These are phyloP conservation scores for Melanostigma gelatinosum DNA, from an alignment of 2,113 vertebrate genomes.

Conservation along the genomic window DNA sequence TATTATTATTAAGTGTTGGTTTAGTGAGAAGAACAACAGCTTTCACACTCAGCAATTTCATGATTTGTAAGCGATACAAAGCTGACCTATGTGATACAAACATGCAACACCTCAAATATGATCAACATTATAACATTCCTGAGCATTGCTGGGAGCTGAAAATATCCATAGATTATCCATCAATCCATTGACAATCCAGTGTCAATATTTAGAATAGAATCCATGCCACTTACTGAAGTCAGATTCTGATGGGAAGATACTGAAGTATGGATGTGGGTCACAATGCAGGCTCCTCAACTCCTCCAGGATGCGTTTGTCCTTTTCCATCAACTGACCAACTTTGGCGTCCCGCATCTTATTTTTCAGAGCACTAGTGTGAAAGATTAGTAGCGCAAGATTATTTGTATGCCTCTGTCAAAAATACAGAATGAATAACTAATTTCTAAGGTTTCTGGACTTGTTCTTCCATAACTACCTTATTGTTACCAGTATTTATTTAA, in stretches of 20 bases:
- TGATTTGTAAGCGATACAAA: no score
- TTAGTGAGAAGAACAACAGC: no score
- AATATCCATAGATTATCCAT: not conserved
- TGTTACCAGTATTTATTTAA: not conserved
- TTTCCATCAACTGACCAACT: slow-evolving; percentile 51
- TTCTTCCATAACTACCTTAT: not conserved
- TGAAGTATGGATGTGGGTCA: slow-evolving; percentile 68
- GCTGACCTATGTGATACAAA: no score
- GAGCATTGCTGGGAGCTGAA: no score
- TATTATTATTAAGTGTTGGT: no score
- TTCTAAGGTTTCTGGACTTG: not conserved
- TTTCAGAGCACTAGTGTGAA: slow-evolving; percentile 60
- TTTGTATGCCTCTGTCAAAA: not conserved
- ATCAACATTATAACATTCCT: no score
- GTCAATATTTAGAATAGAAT: not conserved
- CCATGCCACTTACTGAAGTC: slow-evolving; percentile 61
- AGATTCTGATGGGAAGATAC: slow-evolving; percentile 59
- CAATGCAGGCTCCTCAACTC: slow-evolving; percentile 71
- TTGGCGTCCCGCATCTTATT: slow-evolving; percentile 60
- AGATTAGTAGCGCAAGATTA: not conserved
- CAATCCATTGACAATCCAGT: no score
- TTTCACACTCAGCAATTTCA: no score
- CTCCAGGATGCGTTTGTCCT: slow-evolving; percentile 64
- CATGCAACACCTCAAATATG: no score
- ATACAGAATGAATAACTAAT: not conserved